phyloP scores from a whole-genome alignment of 2,113 vertebrate species.

The Lethenteron camtschaticum region DNA sequence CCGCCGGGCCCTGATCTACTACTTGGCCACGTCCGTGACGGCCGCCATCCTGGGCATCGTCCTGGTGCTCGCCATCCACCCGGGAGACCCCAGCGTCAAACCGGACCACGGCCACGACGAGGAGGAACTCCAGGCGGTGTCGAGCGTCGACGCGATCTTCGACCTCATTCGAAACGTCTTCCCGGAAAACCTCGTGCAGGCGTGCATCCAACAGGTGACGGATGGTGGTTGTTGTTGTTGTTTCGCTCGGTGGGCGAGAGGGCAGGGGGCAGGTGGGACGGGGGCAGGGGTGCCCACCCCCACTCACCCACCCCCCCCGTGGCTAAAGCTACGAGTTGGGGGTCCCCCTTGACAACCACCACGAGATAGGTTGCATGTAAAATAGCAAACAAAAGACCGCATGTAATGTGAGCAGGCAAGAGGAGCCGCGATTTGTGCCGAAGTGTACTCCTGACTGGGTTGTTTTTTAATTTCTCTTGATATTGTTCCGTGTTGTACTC shows the following conservation, averaged over 20 bases:
- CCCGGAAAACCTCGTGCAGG: conserved; percentile 46
- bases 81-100: conserved; percentile 39
- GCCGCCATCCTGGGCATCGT: conserved; percentile 41
- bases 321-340: too few relatives aligned
- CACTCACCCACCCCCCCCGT: neutral
- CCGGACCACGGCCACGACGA: neutral
- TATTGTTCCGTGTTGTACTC: neutral
- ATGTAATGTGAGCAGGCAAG: too few relatives aligned
- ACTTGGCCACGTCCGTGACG: conserved; percentile 42
- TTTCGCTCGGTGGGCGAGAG: neutral
- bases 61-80: conserved; percentile 41
- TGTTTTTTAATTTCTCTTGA: neutral
- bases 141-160: conserved; percentile 46
- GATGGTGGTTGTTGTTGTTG: too few relatives aligned
- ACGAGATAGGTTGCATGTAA: too few relatives aligned
- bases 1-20: conserved; percentile 43
- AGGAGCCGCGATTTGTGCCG: too few relatives aligned
- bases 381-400: too few relatives aligned
- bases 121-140: conserved; percentile 31
- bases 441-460: too few relatives aligned
- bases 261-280: neutral
- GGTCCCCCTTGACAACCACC: too few relatives aligned
- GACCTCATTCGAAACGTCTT: conserved; percentile 47
- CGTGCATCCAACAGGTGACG: conserved; percentile 44
- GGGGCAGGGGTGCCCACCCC: neutral